Base-by-base conservation (phyloP, 2,888 invertebrate genomes). In the Subacronicta megacephala region DNA sequence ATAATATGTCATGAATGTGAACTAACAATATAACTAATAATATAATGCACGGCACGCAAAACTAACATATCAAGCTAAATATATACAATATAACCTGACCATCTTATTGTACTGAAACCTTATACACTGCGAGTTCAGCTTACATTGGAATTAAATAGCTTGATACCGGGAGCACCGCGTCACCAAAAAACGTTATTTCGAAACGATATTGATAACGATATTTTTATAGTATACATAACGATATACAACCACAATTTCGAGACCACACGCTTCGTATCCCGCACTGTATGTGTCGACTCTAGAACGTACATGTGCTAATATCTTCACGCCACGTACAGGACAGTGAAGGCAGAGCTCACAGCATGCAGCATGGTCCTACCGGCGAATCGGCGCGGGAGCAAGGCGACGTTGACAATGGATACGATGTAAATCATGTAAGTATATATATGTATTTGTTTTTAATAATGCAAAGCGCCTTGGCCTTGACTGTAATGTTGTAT, bases 331-430 rank as follows among this genome's bases (percentile, higher is more conserved):
- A 33, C 37, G 9, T 13, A 69, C 82, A 93, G 93, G 93, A 93
- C 41, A 91, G 89, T 57, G 93, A 94, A 70, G 93, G 90, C 41
- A 90, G 93, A 0, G 93, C 93, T 0, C 93, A 93, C 47, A 93
- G 93, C 35, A 90, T 94, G 84, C 93, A 93, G 50, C 92, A 93
- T 62, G 93, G 93, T 0, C 84, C 88, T 0, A 76, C 92, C 0
- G 93, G 93, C 0, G 93, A 94, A 0, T 89, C 89, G 0, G 92
- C 93, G 0, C 64, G 92, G 18, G 54, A 72, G 0, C 85, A 85
- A 0, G 77, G 73, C 0, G 94, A 92, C 3, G 72, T 54, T 0
- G 93, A 94, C 7, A 89, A 85, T 38, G 90, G 88, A 0, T 77
- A 90, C 2, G 93, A 94, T 63, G 94, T 94, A 45, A 87, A 89